Evolutionary conservation across 1,140 invertebrate genomes (phyloP), one percentile per base, ranked within the genome.

Genomic region (Calephelis nemesis): DNA sequence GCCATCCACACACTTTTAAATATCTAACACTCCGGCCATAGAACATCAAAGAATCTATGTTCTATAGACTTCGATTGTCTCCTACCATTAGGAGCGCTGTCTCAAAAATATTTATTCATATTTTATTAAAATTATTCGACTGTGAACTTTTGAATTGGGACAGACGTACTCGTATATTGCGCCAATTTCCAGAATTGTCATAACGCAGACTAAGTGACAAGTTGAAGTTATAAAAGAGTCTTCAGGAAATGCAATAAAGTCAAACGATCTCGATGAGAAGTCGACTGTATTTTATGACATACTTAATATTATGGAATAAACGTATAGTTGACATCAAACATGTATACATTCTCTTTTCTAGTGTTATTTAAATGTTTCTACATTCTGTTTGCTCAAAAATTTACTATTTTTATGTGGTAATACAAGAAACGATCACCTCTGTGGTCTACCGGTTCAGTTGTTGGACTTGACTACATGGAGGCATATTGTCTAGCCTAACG

Each of bases 201-300:
- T 9, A 30, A 62, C 12, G 30, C 30, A 62, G 7, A 12, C 12
- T 54, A 54, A 54, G 52, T 54, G 19, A 10, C 19, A 15, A 54
- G 52, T 54, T 54, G 52, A 76, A 75, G 47, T 74, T 68, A 73
- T 73, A 78, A 75, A 82, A 64, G 64, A 73, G 19, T 54, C 73
- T 83, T 80, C 76, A 64, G 73, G 71, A 75, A 83, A 80, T 75
- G 81, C 80, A 77, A 83, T 83, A 83, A 83, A 85, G 79, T 79
- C 74, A 77, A 73, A 70, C 63, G 72, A 73, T 66, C 67, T 73
- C 63, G 13, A 72, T 74, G 75, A 77, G 75, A 78, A 81, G 73
- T 81, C 73, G 77, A 77, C 69, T 71, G 71, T 63, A 30, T 19
- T 30, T 54, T 19, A 54, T 54, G 15, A 7, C 50, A 10, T 54